A percentile compares a stretch with the other conserved stretches of the same genome.
Conservation (phyloP, 1,140 invertebrate species). For the Artemia franciscana region DNA sequence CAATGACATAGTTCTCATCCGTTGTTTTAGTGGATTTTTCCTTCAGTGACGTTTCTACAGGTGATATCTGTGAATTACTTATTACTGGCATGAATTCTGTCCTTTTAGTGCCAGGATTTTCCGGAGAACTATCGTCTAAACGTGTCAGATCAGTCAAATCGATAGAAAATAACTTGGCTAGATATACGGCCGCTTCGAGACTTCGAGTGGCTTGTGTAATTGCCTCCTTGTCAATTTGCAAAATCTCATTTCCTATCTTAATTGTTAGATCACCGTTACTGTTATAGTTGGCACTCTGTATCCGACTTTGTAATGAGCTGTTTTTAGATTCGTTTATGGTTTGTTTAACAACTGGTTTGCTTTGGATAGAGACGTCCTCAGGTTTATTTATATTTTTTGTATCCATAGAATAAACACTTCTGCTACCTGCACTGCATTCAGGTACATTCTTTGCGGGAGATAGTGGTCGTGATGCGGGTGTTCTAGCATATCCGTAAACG, state of each 20-base stretch:
- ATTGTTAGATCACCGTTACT: background rate
- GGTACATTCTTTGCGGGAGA: no score
- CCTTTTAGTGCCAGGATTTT: background rate
- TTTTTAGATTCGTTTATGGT: no score
- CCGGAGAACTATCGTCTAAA: background rate
- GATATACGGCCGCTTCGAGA: background rate
- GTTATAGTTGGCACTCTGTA: background rate
- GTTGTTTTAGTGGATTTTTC: background rate
- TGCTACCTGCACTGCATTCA: no score
- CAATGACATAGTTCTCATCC: background rate
- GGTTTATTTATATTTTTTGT: no score
- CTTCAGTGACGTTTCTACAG: no score
- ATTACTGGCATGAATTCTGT: background rate
- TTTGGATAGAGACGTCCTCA: no score
- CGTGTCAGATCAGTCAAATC: background rate
- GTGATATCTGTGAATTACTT: background rate
- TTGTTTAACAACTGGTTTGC: no score
- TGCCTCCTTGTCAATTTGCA: background rate
- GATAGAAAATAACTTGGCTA: background rate
- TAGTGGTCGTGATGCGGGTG: no score
- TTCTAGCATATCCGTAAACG: no score
- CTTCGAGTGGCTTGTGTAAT: background rate
- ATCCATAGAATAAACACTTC: no score
- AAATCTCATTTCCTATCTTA: background rate
- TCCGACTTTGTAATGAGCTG: background rate